Percentiles rank a stretch among this genome's conserved stretches.
These are phyloP conservation scores for Limnodromus scolopaceus DNA, from an alignment of 2,797 vertebrate genomes.

Conservation along the genomic window DNA sequence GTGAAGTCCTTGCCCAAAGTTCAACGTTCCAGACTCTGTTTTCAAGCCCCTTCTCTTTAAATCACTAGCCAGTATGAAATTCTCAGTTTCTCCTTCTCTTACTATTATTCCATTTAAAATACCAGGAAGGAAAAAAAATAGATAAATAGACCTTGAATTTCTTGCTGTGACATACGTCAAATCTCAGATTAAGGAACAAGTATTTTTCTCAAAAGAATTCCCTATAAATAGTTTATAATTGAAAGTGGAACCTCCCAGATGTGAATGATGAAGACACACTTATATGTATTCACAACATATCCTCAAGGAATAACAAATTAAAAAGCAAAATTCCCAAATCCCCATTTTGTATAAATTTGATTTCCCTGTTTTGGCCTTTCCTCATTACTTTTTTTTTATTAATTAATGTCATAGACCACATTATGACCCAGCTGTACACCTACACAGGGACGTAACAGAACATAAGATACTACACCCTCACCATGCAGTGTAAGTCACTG, in stretches of 20 bases:
- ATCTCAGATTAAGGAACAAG: background rate
- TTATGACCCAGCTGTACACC: background rate
- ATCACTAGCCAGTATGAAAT: background rate
- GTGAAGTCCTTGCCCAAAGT: background rate
- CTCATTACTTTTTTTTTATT: background rate
- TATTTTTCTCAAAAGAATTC: background rate
- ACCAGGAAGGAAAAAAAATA: background rate
- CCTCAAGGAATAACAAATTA: background rate
- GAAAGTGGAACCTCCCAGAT: background rate
- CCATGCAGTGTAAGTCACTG: background rate
- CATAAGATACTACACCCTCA: background rate
- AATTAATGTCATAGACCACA: background rate
- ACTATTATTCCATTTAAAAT: background rate
- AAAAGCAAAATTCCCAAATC: background rate
- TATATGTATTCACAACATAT: background rate
- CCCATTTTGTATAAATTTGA: background rate
- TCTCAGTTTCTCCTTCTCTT: background rate
- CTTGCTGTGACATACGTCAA: background rate
- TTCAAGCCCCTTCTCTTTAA: background rate
- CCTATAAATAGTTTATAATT: background rate
- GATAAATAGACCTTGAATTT: background rate
- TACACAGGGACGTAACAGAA: background rate
- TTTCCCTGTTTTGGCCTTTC: background rate
- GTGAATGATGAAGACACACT: background rate
- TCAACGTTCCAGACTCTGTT: background rate